Evolutionary conservation across 1,140 invertebrate species (phyloP).

Genomic region (Hypothenemus hampei): DNA sequence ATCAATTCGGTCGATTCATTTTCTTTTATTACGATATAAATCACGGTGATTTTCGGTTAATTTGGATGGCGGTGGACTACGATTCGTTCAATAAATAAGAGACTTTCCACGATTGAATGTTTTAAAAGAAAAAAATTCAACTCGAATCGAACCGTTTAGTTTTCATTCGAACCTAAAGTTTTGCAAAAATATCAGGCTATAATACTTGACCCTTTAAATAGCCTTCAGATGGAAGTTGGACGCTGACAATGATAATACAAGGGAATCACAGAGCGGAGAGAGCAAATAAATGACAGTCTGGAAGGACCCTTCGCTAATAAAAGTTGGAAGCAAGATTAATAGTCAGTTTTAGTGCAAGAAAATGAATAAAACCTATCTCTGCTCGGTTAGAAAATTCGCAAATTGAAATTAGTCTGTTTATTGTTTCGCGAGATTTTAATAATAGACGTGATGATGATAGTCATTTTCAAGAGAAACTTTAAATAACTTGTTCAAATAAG

Average conservation of each 20-base stretch:
- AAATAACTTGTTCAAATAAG: too few species aligned
- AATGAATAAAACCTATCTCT: conserved; percentile 9
- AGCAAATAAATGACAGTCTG: conserved; percentile 10
- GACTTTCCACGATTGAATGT: too few species aligned
- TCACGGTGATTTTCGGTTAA: too few species aligned
- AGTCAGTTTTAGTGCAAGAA: conserved; percentile 10
- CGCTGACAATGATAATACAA: conserved; percentile 12
- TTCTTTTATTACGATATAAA: conserved; percentile 6
- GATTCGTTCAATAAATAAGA: too few species aligned
- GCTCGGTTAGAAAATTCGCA: conserved; percentile 1
- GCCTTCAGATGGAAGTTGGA: conserved; percentile 5
- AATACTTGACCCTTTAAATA: conserved; percentile 11
- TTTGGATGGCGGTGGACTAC: too few species aligned
- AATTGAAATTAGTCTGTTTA: background rate
- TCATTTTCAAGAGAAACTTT: too few species aligned
- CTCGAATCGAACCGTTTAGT: conserved; percentile 2
- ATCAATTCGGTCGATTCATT: conserved; percentile 12
- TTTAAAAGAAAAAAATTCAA: too few species aligned
- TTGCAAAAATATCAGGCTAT: conserved; percentile 1
- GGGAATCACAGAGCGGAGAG: conserved; percentile 10
- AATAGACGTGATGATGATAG: too few species aligned
- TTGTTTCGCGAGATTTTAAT: too few species aligned
- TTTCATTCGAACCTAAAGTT: conserved; percentile 3
- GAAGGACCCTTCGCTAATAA: conserved; percentile 9
- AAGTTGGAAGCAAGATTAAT: conserved; percentile 15